A percentile compares a stretch with the other conserved stretches of the same genome.
phyloP scores from a whole-genome alignment of 2,113 vertebrate species.

The Trogon surrucura region DNA sequence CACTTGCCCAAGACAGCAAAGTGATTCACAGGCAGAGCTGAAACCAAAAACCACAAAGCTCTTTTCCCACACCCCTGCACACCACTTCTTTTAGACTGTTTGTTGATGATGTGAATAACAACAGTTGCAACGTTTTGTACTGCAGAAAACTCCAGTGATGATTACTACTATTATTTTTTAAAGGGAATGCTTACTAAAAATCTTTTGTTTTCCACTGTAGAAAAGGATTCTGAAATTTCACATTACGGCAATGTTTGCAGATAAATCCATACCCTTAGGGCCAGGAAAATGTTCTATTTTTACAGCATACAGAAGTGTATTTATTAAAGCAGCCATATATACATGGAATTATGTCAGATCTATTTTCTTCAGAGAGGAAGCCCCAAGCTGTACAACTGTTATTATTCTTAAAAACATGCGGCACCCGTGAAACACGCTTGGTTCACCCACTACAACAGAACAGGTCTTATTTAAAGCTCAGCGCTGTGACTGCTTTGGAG shows the following conservation, averaged over 20 bases:
- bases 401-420: neutral
- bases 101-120: constrained; percentile 51
- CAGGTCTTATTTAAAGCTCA: neutral
- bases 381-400: neutral
- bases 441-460: neutral
- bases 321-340: neutral
- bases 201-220: neutral
- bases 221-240: neutral
- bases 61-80: constrained; percentile 71
- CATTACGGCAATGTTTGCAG: neutral
- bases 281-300: constrained; percentile 57
- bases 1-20: constrained; percentile 56
- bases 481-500: neutral
- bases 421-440: neutral
- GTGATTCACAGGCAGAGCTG: constrained; percentile 65
- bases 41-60: constrained; percentile 58
- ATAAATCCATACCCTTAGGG: neutral
- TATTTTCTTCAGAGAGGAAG: neutral
- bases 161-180: too few relatives aligned
- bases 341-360: neutral
- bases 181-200: neutral
- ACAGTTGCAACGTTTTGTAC: constrained; percentile 12
- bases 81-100: constrained; percentile 53
- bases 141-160: neutral
- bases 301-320: neutral